Evolutionary conservation across 1,140 invertebrate species (phyloP).

Genomic region (Linepithema humile): DNA sequence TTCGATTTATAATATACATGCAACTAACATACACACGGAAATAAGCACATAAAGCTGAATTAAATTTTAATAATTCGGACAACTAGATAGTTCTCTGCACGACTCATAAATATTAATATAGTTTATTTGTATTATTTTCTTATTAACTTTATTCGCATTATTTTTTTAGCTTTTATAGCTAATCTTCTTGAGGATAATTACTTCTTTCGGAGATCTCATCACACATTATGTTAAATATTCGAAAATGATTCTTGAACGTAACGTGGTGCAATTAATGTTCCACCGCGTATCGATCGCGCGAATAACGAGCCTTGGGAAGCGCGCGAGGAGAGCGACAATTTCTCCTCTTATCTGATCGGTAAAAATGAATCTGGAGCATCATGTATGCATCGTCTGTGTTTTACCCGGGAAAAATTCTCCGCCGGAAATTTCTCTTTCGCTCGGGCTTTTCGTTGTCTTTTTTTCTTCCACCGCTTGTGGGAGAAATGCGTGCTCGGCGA

Average conservation of each 20-base stretch:
- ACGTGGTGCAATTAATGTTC: conserved; percentile 21
- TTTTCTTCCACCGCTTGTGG: not conserved
- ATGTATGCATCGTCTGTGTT: conserved; percentile 5
- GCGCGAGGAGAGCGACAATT: conserved; percentile 32
- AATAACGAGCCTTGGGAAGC: not conserved
- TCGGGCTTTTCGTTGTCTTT: conserved; percentile 13
- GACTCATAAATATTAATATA: too few relatives aligned
- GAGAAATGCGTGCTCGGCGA: conserved; percentile 42
- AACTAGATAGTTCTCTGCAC: too few relatives aligned
- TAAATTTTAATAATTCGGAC: too few relatives aligned
- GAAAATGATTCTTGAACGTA: not conserved
- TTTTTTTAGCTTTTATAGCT: not conserved
- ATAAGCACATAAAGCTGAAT: too few relatives aligned
- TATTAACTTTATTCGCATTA: not conserved
- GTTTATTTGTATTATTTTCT: too few relatives aligned
- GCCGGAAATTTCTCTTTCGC: conserved; percentile 52
- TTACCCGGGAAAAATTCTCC: conserved; percentile 37
- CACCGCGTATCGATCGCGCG: not conserved
- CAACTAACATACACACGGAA: too few relatives aligned
- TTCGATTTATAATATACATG: not conserved
- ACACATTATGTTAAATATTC: not conserved
- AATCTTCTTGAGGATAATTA: conserved; percentile 3
- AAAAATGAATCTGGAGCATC: conserved; percentile 52
- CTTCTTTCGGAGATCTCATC: not conserved
- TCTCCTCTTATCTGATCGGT: conserved; percentile 53